Conservation (phyloP, 2,797 vertebrate genomes). For the Tapirus indicus region DNA sequence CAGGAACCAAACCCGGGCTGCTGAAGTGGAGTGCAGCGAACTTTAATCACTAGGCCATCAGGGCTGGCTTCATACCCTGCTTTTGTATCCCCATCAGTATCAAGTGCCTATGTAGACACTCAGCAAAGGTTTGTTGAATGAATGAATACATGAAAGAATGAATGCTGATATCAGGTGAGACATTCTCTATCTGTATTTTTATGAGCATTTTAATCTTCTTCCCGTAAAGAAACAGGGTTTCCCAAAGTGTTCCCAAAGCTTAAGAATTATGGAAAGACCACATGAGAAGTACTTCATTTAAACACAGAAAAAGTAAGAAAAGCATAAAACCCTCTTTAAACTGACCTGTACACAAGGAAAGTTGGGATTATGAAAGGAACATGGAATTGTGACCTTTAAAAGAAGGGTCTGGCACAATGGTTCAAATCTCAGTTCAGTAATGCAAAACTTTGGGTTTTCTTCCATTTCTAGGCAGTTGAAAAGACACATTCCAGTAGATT, state of each 20-base stretch:
- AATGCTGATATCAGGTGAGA: not conserved
- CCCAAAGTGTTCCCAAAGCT: not conserved
- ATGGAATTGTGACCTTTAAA: slow-evolving; percentile 11
- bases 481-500: slow-evolving; percentile 30
- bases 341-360: not conserved
- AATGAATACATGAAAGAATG: not conserved
- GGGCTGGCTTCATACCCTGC: too few species aligned
- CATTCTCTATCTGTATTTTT: not conserved
- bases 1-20: too few species aligned
- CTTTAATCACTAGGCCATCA: too few species aligned
- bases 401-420: not conserved
- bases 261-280: slow-evolving; percentile 7
- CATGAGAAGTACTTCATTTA: not conserved
- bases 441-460: slow-evolving; percentile 22
- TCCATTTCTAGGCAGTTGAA: not conserved
- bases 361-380: slow-evolving; percentile 1
- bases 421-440: slow-evolving; percentile 31
- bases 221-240: not conserved
- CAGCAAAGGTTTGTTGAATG: not conserved
- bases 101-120: not conserved
- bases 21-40: too few species aligned
- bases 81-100: not conserved
- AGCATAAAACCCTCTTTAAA: slow-evolving; percentile 26
- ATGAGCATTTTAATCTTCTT: not conserved
- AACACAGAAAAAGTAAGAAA: not conserved